These are phyloP conservation scores for Cydia amplana DNA, from an alignment of 1,140 invertebrate genomes.

Conservation along the genomic window DNA sequence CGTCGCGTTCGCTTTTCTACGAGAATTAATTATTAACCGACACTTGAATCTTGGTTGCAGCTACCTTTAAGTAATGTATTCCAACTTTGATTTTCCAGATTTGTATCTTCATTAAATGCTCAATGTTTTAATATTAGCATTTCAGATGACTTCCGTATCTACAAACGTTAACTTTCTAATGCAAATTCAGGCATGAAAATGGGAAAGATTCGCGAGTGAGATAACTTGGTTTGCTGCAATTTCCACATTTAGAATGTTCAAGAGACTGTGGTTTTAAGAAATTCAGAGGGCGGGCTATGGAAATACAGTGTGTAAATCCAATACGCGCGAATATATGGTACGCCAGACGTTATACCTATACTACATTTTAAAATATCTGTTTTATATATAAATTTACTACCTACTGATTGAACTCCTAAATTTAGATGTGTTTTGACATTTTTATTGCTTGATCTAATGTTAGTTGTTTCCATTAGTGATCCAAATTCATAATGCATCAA, in stretches of 20 bases:
- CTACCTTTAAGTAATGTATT: neutral
- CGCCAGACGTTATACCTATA: too few relatives aligned
- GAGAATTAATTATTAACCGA: neutral
- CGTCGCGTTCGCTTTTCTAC: neutral
- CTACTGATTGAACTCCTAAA: too few relatives aligned
- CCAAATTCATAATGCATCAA: constrained; percentile 28
- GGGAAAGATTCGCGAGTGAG: constrained; percentile 25
- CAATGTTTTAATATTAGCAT: constrained; percentile 30
- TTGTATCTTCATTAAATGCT: constrained; percentile 28
- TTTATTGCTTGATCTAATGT: neutral
- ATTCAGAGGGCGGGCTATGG: neutral
- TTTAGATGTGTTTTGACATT: too few relatives aligned
- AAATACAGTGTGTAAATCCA: too few relatives aligned
- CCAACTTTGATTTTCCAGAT: neutral
- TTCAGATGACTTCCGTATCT: constrained; percentile 32
- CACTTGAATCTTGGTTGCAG: neutral
- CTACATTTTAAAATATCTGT: too few relatives aligned
- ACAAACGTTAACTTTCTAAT: constrained; percentile 29
- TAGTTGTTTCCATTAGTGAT: constrained; percentile 21
- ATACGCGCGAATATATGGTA: too few relatives aligned
- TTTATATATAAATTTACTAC: too few relatives aligned
- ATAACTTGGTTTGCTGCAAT: constrained; percentile 27
- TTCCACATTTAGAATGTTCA: constrained; percentile 12
- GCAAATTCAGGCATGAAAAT: constrained; percentile 31
- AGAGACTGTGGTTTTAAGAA: neutral